Base-by-base conservation (phyloP, 2,888 invertebrate species). In the Polyommatus icarus region DNA sequence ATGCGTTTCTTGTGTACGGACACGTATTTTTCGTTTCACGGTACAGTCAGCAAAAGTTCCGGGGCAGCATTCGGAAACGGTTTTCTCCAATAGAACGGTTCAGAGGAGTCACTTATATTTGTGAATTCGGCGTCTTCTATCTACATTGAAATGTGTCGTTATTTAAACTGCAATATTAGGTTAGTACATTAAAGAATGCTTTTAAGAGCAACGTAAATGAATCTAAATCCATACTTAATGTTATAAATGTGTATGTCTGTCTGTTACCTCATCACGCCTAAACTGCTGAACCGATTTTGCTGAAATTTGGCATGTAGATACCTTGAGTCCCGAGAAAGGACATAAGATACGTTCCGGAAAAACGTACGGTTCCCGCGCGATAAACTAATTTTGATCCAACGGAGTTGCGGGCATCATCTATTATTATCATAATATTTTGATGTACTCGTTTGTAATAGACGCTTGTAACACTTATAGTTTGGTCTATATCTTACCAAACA, bases 1-100 rank as follows among this genome's bases (percentile, higher is more conserved):
- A 73, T 46, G 73, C 73, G 73, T 73, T 73, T 40, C 73, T 73
- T 73, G 20, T 40, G 46, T 67, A 29, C 67, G 29, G 67, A 67
- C 67, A 67, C 29, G 67, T 67, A 67, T 67, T 67, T 67, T 67
- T 67, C 67, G 67, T 67, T 67, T 67, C 29, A 67, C 67, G 67
- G 67, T 67, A 67, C 67, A 67, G 67, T 67, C 67, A 67, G 67
- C 67, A 67, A 32, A 32, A 67, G 67, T 67, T 67, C 67, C 67
- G 67, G 29, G 18, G 67, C 67, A 67, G 29, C 32, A 29, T 67
- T 67, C 5, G 29, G 29, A 67, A 29, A 67, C 67, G 32, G 67
- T 67, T 67, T 32, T 6, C 12, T 67, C 29, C 29, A 67, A 67
- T 67, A 67, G 67, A 67, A 67, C 24, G 67, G 67, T 67, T 67